These are phyloP conservation scores for Thomomys bottae DNA, from an alignment of 2,113 vertebrate species.

Conservation along the genomic window DNA sequence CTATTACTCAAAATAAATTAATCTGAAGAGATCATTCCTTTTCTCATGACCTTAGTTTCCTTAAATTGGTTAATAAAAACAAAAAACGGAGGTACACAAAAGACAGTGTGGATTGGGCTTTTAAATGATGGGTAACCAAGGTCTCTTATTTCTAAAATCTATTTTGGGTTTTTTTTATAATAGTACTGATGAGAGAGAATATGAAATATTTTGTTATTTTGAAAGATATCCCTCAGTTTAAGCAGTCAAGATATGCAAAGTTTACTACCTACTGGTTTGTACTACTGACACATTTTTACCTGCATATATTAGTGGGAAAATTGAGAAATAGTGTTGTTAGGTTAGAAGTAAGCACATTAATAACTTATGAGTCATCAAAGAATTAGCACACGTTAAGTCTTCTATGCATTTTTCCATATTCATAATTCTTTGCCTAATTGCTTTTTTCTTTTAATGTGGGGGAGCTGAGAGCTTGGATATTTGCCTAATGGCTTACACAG, in stretches of 20 bases:
- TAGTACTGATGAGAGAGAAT: not conserved
- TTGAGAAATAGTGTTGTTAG: constrained; percentile 11
- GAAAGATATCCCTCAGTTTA: not conserved
- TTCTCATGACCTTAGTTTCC: not conserved
- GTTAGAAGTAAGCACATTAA: constrained; percentile 44
- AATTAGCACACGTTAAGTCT: constrained; percentile 56
- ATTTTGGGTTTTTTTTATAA: not conserved
- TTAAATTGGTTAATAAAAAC: too few species aligned
- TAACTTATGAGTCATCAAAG: constrained; percentile 66
- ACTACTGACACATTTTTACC: not conserved
- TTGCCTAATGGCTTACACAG: constrained; percentile 69
- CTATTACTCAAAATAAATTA: not conserved
- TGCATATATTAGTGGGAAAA: constrained; percentile 12
- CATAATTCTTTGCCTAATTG: constrained; percentile 75
- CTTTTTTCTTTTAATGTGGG: constrained; percentile 63
- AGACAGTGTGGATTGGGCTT: not conserved
- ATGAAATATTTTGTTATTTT: not conserved
- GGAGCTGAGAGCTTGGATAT: constrained; percentile 60
- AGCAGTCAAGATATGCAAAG: not conserved
- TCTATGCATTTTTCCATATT: constrained; percentile 59
- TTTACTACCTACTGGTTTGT: not conserved
- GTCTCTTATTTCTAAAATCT: not conserved
- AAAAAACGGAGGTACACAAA: not conserved
- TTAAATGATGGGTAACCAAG: not conserved
- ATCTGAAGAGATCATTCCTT: not conserved